These are phyloP conservation scores for Fistularia commersonii DNA, from an alignment of 2,797 vertebrate species.

Conservation along the genomic window DNA sequence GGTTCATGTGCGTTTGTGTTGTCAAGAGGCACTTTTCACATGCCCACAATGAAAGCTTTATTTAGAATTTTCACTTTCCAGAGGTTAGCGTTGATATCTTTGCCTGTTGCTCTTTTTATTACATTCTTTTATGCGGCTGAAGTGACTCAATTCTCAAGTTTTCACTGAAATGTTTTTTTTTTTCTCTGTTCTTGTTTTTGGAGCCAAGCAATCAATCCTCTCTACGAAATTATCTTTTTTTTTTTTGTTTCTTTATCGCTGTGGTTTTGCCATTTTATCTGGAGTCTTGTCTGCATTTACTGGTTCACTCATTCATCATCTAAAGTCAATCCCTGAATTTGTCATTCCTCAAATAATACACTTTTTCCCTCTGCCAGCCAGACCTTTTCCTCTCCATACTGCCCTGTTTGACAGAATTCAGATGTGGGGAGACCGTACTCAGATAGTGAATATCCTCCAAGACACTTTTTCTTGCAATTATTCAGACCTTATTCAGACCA, in stretches of 20 bases:
- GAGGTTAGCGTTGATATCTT: constrained; percentile 6
- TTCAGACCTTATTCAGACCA: constrained; percentile 5
- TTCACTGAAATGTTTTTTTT: constrained; percentile 23
- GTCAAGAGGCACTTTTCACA: constrained; percentile 42
- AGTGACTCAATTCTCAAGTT: constrained; percentile 25
- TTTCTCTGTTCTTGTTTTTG: background rate
- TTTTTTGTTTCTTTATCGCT: constrained; percentile 39
- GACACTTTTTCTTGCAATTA: constrained; percentile 10
- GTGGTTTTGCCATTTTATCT: constrained; percentile 25
- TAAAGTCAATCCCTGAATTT: constrained; percentile 29
- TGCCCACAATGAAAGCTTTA: constrained; percentile 45
- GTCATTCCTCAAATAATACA: constrained; percentile 21
- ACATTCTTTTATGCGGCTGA: constrained; percentile 7
- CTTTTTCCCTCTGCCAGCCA: constrained; percentile 9
- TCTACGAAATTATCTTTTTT: constrained; percentile 23
- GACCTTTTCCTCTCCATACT: constrained; percentile 19
- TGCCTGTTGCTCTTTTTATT: constrained; percentile 24
- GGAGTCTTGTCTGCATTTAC: constrained; percentile 24
- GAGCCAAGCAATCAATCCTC: constrained; percentile 23
- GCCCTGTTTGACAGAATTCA: constrained; percentile 19
- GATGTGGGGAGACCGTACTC: constrained; percentile 22
- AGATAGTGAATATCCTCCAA: constrained; percentile 22
- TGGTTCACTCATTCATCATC: constrained; percentile 35
- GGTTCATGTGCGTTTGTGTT: constrained; percentile 25
- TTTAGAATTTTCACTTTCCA: constrained; percentile 38